phyloP scores from a whole-genome alignment of 1,140 invertebrate species.

The Chrysopa pallens region DNA sequence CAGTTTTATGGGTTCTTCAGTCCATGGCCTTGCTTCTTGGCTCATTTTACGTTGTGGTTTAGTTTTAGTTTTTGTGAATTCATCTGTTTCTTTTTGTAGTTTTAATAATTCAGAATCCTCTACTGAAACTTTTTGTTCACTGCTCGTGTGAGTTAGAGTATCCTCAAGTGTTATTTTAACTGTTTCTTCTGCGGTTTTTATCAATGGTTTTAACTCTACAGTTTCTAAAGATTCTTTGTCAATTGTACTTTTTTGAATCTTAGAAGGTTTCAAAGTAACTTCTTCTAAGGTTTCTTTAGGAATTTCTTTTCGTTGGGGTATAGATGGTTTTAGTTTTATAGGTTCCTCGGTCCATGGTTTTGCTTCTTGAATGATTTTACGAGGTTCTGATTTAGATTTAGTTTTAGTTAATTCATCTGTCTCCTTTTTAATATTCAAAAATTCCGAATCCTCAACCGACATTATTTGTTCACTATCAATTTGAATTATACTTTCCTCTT shows the following conservation, averaged over 20 bases:
- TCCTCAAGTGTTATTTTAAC: slow-evolving; percentile 15
- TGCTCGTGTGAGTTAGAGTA: slow-evolving; percentile 18
- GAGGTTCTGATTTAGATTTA: slow-evolving; percentile 15
- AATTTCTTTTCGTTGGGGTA: slow-evolving; percentile 20
- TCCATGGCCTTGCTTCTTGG: slow-evolving; percentile 19
- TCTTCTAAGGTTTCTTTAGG: slow-evolving; percentile 23
- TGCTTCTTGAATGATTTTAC: slow-evolving; percentile 4
- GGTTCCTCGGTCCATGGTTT: slow-evolving; percentile 24
- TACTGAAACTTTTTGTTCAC: slow-evolving; percentile 12
- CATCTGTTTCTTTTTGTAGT: slow-evolving; percentile 14
- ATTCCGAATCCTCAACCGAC: slow-evolving; percentile 17
- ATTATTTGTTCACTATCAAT: slow-evolving; percentile 13
- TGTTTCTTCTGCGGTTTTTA: slow-evolving; percentile 13
- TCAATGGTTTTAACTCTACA: slow-evolving; percentile 22
- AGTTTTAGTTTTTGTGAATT: slow-evolving; percentile 11
- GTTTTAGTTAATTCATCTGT: slow-evolving; percentile 2
- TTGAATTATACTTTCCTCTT: slow-evolving; percentile 21
- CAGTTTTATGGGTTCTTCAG: slow-evolving; percentile 12
- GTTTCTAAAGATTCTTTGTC: slow-evolving; percentile 21
- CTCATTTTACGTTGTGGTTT: slow-evolving; percentile 9
- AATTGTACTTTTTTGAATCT: slow-evolving; percentile 17
- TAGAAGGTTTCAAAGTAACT: slow-evolving; percentile 28
- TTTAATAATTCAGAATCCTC: slow-evolving; percentile 18
- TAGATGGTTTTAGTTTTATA: slow-evolving; percentile 19
- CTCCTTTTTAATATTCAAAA: slow-evolving; percentile 17